Conservation (phyloP, 2,797 vertebrate genomes). For the Merluccius polli region DNA sequence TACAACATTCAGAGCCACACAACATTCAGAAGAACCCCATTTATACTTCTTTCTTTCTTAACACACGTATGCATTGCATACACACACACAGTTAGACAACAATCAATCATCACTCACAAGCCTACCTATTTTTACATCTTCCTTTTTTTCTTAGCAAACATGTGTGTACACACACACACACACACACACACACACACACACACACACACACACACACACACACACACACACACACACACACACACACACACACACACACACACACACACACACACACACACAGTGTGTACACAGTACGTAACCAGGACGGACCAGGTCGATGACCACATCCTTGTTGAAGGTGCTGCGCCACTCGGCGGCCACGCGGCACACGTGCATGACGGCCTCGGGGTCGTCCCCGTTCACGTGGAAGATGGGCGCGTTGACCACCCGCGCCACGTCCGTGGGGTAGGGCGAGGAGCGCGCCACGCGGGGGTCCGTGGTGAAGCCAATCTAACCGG, state of each 20-base stretch:
- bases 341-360: slow-evolving; percentile 85
- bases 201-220: slow-evolving; percentile 71
- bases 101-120: background rate
- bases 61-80: background rate
- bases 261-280: slow-evolving; percentile 5
- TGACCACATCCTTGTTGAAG: slow-evolving; percentile 90
- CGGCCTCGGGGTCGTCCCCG: slow-evolving; percentile 84
- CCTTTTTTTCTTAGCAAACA: too few species aligned
- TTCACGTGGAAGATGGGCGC: slow-evolving; percentile 92
- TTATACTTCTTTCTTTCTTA: background rate
- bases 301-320: slow-evolving; percentile 77
- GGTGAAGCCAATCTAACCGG: slow-evolving; percentile 85
- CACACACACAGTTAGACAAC: background rate
- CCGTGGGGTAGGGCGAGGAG: slow-evolving; percentile 87
- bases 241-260: background rate
- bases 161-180: background rate
- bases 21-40: too few species aligned
- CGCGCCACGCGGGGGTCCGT: slow-evolving; percentile 87
- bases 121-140: too few species aligned
- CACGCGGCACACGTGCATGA: slow-evolving; percentile 87
- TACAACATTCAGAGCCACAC: too few species aligned
- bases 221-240: background rate
- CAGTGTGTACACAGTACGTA: background rate
- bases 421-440: slow-evolving; percentile 86
- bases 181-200: slow-evolving; percentile 2